Conservation (phyloP, 1,140 invertebrate genomes). For the Monomorium pharaonis region DNA sequence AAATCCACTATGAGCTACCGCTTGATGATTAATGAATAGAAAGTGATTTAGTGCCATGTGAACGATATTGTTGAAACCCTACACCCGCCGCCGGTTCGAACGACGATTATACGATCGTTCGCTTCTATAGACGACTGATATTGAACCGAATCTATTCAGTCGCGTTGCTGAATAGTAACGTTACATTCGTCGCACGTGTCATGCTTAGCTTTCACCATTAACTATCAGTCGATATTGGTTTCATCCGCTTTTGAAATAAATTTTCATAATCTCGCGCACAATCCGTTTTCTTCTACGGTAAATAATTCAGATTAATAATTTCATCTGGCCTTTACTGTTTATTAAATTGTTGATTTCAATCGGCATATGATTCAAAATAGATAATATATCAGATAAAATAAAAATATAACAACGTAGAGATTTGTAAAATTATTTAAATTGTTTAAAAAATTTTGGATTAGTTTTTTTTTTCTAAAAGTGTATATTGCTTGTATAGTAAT, state of each 20-base stretch:
- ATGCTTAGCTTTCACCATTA: slow-evolving; percentile 19
- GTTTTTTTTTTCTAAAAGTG: not conserved
- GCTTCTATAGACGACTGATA: slow-evolving; percentile 24
- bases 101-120: slow-evolving; percentile 34
- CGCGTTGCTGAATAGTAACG: slow-evolving; percentile 16
- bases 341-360: not conserved
- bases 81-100: not conserved
- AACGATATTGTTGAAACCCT: slow-evolving; percentile 45
- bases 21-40: slow-evolving; percentile 45
- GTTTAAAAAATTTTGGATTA: not conserved
- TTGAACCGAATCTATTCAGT: slow-evolving; percentile 42
- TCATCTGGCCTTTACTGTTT: not conserved
- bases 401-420: not conserved
- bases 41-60: slow-evolving; percentile 41
- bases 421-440: not conserved
- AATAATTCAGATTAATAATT: not conserved
- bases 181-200: slow-evolving; percentile 33
- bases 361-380: not conserved
- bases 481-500: not conserved
- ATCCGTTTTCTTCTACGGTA: not conserved
- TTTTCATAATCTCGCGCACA: not conserved
- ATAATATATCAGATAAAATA: not conserved
- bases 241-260: not conserved
- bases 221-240: slow-evolving; percentile 20
- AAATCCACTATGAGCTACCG: slow-evolving; percentile 36